phyloP scores from a whole-genome alignment of 2,113 vertebrate species.

The Morone chrysops region DNA sequence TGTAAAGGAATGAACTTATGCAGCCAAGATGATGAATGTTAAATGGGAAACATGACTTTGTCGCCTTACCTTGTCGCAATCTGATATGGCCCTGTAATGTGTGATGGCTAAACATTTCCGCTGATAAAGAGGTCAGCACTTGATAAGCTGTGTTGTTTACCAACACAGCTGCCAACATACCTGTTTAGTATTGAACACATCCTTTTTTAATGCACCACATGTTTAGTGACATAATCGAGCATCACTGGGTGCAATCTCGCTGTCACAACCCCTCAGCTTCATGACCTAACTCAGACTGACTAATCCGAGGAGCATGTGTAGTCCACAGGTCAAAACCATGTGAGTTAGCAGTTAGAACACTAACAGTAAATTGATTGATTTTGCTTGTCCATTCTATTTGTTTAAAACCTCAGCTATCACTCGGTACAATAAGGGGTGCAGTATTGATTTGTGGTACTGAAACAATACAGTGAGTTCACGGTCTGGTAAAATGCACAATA shows the following conservation, averaged over 20 bases:
- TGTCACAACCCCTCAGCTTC: neutral
- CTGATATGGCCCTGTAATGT: slow-evolving; percentile 7
- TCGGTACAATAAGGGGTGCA: neutral
- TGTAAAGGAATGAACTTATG: neutral
- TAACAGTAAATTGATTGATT: neutral
- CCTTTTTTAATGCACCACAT: neutral
- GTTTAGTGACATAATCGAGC: neutral
- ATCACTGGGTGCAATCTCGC: neutral
- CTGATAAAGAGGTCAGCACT: neutral
- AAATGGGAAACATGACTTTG: neutral
- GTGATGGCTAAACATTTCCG: neutral
- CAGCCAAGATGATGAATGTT: neutral
- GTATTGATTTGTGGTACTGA: neutral
- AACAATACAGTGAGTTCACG: neutral
- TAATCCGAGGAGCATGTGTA: too few relatives aligned
- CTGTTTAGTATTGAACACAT: neutral
- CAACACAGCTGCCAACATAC: slow-evolving; percentile 19
- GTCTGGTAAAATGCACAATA: neutral
- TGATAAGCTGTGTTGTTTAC: slow-evolving; percentile 31
- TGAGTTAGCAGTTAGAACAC: neutral
- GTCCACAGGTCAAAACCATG: neutral
- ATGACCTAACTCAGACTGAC: neutral
- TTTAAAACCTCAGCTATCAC: neutral
- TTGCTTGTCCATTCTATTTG: too few relatives aligned
- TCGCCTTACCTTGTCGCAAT: neutral